Evolutionary conservation across 2,797 vertebrate genomes (phyloP), one percentile per base, ranked within the genome.

Genomic region (Crocodylus rhombifer): DNA sequence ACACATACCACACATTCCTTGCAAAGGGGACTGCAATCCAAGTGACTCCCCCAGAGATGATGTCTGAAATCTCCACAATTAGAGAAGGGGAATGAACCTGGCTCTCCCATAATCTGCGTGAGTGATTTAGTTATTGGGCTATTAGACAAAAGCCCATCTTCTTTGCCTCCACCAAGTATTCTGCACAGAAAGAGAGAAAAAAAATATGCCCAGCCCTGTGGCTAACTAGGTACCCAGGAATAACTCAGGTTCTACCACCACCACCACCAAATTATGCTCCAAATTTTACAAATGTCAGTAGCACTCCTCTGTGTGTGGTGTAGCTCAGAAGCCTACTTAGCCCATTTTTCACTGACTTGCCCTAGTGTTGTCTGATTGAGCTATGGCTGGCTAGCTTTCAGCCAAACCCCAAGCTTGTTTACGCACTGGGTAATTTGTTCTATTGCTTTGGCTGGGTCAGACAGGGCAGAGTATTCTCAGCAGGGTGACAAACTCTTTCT

Each of bases 401-500:
- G 62, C 6, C 30, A 69, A 80, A 83, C 16, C 69, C n/a, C 28
- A 61, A 62, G 57, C 92, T 84, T 79, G 64, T 20, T 71, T 67
- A 88, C 15, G 42, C 13, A 86, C 69, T n/a, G 71, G 77, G 62
- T 86, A 88, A 88, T 28, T 89, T 0, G 5, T 58, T 13, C 26
- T 60, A 42, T 42, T 42, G 79, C 60, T 92, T 69, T 84, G 82
- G 77, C n/a, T 93, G 77, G 90, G 0, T 0, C 91, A 56, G 2
- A 0, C 1, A 71, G 82, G 75, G 36, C 21, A 78, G 42, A 10
- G 28, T 0, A 0, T 30, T 81, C 93, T 82, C 65, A 84, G 88
- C 57, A 86, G 80, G 26, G 83, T 33, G 75, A 89, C 18, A 63
- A 82, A 61, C 83, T 75, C 55, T 9, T 80, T 67, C 73, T 91